Base-by-base conservation (phyloP, 2,888 invertebrate species). In the Adineta ricciae region DNA sequence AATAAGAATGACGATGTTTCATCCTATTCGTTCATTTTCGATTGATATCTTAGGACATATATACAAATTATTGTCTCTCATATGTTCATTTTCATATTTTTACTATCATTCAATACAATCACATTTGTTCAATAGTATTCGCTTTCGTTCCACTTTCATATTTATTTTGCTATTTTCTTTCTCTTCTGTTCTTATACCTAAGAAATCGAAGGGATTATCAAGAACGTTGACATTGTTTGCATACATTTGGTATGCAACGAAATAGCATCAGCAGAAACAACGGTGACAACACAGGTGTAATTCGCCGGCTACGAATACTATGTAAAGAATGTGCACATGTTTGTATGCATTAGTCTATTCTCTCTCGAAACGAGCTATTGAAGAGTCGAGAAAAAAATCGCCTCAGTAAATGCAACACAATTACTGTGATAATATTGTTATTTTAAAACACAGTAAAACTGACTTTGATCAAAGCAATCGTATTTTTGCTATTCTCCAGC, bases 281-380 rank as follows among this genome's bases (percentile, higher is more conserved):
- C 64, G 64, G 27, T 64, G 64, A 64, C 64, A 64, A 64, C 64
- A 64, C 64, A 64, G 64, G 64, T 64, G 64, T 64, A 32, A 64
- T 64, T 64, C 19, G 32, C 27, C 32, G 64, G 19, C 32, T 64
- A 64, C 2, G 32, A 64, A 64, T 64, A 64, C 64, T 64, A 64
- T 64, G 64, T 36, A 4, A 64, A 64, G 64, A 36, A 64, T 64
- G 64, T 64, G 64, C 32, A 32, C 64, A 19, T 64, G 64, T 64
- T 64, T 64, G 32, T 19, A 64, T 64, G 64, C 32, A 36, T 64
- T 64, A 64, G 5, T 46, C 36, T 14, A 14, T 36, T 64, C 32
- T 32, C 32, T 32, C 32, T 64, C 9, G 16, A 64, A 16, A 64
- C 27, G 64, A 19, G 19, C 19, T 8, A 64, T 64, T 64, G 32